phyloP scores from a whole-genome alignment of 2,797 vertebrate genomes.

The Typhlichthys subterraneus region DNA sequence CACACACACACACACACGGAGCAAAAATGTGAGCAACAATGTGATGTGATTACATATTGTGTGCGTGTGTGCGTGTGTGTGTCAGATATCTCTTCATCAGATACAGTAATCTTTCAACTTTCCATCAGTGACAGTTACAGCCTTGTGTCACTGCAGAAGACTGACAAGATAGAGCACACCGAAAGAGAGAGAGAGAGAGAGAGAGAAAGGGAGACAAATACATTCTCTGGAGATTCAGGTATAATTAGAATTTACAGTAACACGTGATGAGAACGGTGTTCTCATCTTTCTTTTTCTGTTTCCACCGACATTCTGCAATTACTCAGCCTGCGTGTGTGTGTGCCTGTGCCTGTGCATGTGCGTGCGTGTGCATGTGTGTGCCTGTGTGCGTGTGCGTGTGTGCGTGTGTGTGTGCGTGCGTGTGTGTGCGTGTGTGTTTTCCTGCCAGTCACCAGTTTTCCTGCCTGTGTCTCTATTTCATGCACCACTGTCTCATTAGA shows the following conservation, averaged over 20 bases:
- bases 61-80: neutral
- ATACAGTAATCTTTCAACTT: neutral
- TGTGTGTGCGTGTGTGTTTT: neutral
- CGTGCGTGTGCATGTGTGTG: no score
- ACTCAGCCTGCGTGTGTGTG: neutral
- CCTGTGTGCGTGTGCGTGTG: neutral
- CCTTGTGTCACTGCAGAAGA: neutral
- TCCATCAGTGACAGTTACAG: neutral
- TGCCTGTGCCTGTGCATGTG: no score
- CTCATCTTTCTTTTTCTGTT: neutral
- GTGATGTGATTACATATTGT: neutral
- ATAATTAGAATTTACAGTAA: constrained; percentile 1
- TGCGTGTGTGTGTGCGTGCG: neutral
- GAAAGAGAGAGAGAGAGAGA: neutral
- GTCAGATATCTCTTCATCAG: neutral
- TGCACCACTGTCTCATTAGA: neutral
- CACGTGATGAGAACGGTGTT: neutral
- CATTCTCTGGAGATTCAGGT: neutral
- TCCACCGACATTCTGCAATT: neutral
- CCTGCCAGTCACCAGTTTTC: neutral
- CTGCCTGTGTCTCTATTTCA: neutral
- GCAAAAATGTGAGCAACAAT: neutral
- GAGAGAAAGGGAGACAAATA: neutral
- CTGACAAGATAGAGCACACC: neutral
- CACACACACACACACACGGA: no score